Base-by-base conservation (phyloP, 2,888 invertebrate genomes). In the Drosophila koepferae region DNA sequence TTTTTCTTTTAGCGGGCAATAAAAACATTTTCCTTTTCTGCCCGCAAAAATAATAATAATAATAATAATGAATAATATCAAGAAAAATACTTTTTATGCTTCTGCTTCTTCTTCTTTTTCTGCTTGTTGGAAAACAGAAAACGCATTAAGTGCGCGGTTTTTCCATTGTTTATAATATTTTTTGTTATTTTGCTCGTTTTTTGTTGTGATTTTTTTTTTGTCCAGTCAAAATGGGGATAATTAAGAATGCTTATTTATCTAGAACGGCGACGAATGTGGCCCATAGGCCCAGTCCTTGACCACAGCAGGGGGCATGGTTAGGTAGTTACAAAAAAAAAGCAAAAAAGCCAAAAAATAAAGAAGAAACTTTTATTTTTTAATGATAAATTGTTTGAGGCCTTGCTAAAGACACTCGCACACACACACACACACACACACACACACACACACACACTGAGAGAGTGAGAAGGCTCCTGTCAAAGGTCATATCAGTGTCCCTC, bases 241-340 rank as follows among this genome's bases (percentile, higher is more conserved):
- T 91, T 92, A 92, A 91, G 91, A 85, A 90, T 91, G 91, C 92
- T 91, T 91, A 91, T 91, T 91, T 91, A 91, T 91, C 91, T 91
- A 91, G 91, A 91, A 91, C 86, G 91, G 88, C 92, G 92, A 91
- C 91, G 90, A 91, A 82, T 91, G 89, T 89, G 80, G 85, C 77
- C 51, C 81, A 58, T 51, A 68, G 49, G 80, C 63, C 51, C 53
- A n/a, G 49, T 66, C 77, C 82, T 77, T 87, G 77, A 85, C 87
- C 89, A 80, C 89, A 84, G 86, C 79, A 54, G 73, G 82, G 54
- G 41, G 55, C 55, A 55, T 18, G 55, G 31, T 54, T 43, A 43
- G 65, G 56, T 38, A 54, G 63, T 53, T 36, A 40, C n/a, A 38
- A 54, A 54, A 38, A 54, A 54, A 49, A 40, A 58, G 49, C 58